phyloP scores from a whole-genome alignment of 2,888 invertebrate species.

The Rhaphigaster nebulosa region DNA sequence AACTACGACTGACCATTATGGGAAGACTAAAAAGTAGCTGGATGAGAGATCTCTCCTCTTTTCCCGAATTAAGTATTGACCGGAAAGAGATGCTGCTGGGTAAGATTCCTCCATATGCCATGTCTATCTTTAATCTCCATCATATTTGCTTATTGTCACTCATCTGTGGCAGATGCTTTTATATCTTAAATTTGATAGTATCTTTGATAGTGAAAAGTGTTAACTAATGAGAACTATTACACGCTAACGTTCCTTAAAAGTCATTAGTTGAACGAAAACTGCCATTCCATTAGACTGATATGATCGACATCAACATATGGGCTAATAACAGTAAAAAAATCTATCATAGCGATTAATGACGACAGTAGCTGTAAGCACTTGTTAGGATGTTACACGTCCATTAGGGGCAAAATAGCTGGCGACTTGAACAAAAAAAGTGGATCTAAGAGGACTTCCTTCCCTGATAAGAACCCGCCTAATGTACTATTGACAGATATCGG shows the following conservation, averaged over 20 bases:
- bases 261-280: not conserved
- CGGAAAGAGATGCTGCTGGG: too few relatives aligned
- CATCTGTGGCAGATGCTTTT: too few relatives aligned
- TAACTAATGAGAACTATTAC: not conserved
- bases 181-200: not conserved
- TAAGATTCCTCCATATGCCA: too few relatives aligned
- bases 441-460: slow-evolving; percentile 37
- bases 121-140: too few relatives aligned
- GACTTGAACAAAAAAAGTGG: not conserved
- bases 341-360: slow-evolving; percentile 32
- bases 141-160: too few relatives aligned
- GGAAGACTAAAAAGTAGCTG: too few relatives aligned
- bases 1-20: too few relatives aligned
- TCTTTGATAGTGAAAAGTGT: not conserved
- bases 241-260: not conserved
- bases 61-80: too few relatives aligned
- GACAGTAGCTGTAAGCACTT: slow-evolving; percentile 31
- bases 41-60: too few relatives aligned
- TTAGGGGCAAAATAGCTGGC: not conserved
- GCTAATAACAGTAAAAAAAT: slow-evolving; percentile 20
- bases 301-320: slow-evolving; percentile 30
- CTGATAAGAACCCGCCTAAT: slow-evolving; percentile 49
- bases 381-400: slow-evolving; percentile 29
- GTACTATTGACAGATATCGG: slow-evolving; percentile 56
- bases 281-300: not conserved